Conservation (phyloP, 2,888 invertebrate genomes). For the Beris morrisii region DNA sequence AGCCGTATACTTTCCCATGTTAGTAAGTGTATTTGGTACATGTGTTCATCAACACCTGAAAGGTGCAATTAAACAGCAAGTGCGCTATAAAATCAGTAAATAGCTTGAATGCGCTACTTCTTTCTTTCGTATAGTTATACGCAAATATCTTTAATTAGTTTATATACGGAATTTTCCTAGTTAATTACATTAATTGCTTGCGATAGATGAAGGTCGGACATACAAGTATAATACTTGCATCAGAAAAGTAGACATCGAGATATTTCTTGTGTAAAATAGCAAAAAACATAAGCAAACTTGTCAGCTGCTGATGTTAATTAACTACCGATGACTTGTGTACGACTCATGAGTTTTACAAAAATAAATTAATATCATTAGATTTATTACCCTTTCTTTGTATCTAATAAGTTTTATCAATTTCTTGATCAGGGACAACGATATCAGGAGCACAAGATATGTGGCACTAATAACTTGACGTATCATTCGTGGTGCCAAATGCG, state of each 20-base stretch:
- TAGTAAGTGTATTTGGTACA: not conserved
- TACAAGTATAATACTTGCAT: not conserved
- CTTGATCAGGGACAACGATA: constrained; percentile 44
- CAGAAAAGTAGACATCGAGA: too few species aligned
- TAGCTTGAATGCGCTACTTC: too few species aligned
- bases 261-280: too few species aligned
- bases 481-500: constrained; percentile 78
- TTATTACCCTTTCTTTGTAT: not conserved
- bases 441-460: constrained; percentile 63
- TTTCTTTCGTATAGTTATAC: not conserved
- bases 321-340: constrained; percentile 1
- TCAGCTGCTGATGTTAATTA: constrained; percentile 23
- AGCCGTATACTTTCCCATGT: too few species aligned
- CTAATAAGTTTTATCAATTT: not conserved
- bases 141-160: constrained; percentile 21
- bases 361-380: not conserved
- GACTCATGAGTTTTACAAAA: too few species aligned
- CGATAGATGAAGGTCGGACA: constrained; percentile 23
- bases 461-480: constrained; percentile 74
- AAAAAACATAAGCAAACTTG: constrained; percentile 8
- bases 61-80: constrained; percentile 13
- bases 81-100: not conserved
- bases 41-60: constrained; percentile 13
- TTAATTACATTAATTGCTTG: constrained; percentile 37
- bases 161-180: constrained; percentile 8